A percentile compares a stretch with the other conserved stretches of the same genome.
Conservation (phyloP, 2,888 invertebrate genomes). For the Arctia plantaginis region DNA sequence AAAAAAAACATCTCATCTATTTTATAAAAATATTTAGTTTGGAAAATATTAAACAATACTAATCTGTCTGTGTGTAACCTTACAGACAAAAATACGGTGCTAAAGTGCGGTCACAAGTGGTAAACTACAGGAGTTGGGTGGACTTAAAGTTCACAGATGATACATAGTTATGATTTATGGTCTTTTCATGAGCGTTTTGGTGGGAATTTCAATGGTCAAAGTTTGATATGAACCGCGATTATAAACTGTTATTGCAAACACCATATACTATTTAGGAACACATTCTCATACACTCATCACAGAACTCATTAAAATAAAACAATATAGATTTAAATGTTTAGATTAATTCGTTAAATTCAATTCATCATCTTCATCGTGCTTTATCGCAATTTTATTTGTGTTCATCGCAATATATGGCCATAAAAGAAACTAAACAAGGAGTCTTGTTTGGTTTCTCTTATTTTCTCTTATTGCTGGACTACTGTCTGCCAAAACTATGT, state of each 20-base stretch:
- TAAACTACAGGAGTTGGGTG: neutral
- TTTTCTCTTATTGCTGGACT: too few species aligned
- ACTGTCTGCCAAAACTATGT: too few species aligned
- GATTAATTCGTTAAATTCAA: too few species aligned
- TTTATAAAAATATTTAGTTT: neutral
- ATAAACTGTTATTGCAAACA: neutral
- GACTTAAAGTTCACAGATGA: neutral
- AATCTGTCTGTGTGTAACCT: neutral
- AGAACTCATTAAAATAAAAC: too few species aligned
- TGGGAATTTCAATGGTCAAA: neutral
- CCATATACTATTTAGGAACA: neutral
- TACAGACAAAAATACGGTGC: neutral
- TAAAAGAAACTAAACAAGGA: neutral
- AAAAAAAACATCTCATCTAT: neutral
- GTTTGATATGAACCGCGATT: neutral
- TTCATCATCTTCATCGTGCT: too few species aligned
- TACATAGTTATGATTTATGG: neutral
- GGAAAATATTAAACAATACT: neutral
- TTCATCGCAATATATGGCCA: too few species aligned
- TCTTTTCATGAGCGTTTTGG: neutral
- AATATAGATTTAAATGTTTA: too few species aligned
- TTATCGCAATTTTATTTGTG: too few species aligned
- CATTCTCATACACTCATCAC: neutral
- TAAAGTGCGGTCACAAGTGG: neutral
- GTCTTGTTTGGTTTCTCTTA: too few species aligned